These are phyloP conservation scores for Monodelphis domestica DNA, from an alignment of 2,797 vertebrate genomes.

Conservation along the genomic window DNA sequence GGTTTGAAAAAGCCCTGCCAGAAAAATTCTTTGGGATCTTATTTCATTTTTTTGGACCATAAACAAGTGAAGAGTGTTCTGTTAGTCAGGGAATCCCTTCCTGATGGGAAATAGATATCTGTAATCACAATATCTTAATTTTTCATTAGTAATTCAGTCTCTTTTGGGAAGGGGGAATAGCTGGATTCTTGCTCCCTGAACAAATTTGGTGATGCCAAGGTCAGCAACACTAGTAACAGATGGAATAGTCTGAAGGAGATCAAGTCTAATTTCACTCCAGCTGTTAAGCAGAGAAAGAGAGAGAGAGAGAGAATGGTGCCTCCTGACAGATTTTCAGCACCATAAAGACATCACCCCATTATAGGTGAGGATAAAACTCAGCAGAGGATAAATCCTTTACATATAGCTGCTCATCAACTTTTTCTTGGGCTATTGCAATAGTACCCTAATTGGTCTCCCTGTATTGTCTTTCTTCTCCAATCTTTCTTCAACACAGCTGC, in stretches of 20 bases:
- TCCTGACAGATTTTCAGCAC: background rate
- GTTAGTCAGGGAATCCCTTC: background rate
- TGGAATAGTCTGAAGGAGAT: background rate
- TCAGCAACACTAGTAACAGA: background rate
- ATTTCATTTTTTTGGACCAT: background rate
- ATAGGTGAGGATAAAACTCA: background rate
- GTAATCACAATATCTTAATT: background rate
- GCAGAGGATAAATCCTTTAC: background rate
- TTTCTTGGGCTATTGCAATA: background rate
- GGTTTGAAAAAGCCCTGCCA: background rate
- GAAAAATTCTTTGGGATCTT: background rate
- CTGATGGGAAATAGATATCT: background rate
- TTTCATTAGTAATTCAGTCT: background rate
- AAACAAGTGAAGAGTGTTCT: background rate
- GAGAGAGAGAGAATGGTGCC: background rate
- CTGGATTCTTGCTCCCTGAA: background rate
- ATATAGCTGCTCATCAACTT: background rate
- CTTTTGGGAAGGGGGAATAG: background rate
- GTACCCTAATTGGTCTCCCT: background rate
- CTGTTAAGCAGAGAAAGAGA: background rate
- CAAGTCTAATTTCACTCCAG: background rate
- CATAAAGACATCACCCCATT: background rate
- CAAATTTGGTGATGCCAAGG: background rate
- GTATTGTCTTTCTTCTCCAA: background rate
- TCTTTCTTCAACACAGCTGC: background rate